These are phyloP conservation scores for Leucania comma DNA, from an alignment of 2,888 invertebrate genomes.

Conservation along the genomic window DNA sequence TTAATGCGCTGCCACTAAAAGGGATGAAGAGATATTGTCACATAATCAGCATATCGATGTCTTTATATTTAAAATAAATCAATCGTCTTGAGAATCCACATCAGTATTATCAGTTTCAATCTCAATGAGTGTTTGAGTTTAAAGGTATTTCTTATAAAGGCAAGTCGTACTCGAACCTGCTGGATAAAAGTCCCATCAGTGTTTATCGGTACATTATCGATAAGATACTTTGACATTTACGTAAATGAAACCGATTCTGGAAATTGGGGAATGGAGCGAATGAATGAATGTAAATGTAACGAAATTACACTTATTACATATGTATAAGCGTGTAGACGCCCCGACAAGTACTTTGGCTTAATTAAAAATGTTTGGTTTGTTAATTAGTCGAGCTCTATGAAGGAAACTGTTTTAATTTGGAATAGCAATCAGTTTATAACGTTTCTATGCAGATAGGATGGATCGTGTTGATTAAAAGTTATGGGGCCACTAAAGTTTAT, in stretches of 20 bases:
- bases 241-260: slow-evolving; percentile 65
- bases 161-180: slow-evolving; percentile 64
- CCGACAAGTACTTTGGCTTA: slow-evolving; percentile 32
- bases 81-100: slow-evolving; percentile 76
- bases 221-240: slow-evolving; percentile 72
- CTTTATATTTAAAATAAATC: slow-evolving; percentile 76
- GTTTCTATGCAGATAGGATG: slow-evolving; percentile 9
- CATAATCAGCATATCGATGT: slow-evolving; percentile 72
- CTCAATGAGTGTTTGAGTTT: slow-evolving; percentile 71
- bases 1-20: slow-evolving; percentile 56
- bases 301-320: slow-evolving; percentile 58
- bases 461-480: slow-evolving; percentile 39
- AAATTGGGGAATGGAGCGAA: slow-evolving; percentile 58
- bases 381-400: slow-evolving; percentile 43
- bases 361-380: slow-evolving; percentile 53
- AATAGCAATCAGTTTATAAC: slow-evolving; percentile 24
- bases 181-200: slow-evolving; percentile 72
- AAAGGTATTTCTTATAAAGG: slow-evolving; percentile 74
- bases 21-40: slow-evolving; percentile 63
- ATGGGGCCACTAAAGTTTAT: slow-evolving; percentile 5
- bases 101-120: slow-evolving; percentile 72
- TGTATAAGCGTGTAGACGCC: slow-evolving; percentile 43
- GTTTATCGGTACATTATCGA: slow-evolving; percentile 75
- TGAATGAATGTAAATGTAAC: slow-evolving; percentile 56
- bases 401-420: slow-evolving; percentile 40